These are phyloP conservation scores for Sapajus apella DNA, from an alignment of 2,113 vertebrate species.

Conservation along the genomic window DNA sequence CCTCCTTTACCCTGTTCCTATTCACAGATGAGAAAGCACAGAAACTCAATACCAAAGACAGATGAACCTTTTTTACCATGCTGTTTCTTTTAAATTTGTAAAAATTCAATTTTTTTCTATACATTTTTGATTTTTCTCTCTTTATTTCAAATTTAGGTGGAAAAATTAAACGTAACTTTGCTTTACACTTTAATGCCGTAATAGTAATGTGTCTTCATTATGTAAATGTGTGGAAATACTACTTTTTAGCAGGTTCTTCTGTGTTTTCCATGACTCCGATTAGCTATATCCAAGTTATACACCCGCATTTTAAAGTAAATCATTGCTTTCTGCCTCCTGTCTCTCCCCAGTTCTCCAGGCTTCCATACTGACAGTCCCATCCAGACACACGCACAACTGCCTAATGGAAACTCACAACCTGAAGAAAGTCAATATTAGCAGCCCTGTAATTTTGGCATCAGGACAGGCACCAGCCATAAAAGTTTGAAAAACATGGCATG, in stretches of 20 bases:
- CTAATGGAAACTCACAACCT: conserved; percentile 31
- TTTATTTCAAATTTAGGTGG: background rate
- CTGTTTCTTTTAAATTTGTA: background rate
- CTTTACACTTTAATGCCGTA: background rate
- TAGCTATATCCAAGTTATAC: background rate
- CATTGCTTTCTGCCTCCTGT: background rate
- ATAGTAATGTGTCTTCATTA: background rate
- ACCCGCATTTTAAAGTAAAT: background rate
- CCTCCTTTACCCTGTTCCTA: background rate
- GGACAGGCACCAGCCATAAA: background rate
- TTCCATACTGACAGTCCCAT: fast-evolving
- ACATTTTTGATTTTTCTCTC: background rate
- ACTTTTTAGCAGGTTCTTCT: background rate
- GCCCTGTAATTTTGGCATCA: background rate
- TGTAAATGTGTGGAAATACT: background rate
- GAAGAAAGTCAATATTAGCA: background rate
- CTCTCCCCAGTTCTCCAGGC: background rate
- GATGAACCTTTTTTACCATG: background rate
- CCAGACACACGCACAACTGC: background rate
- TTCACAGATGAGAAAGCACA: background rate
- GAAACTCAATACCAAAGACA: background rate
- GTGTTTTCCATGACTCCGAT: background rate
- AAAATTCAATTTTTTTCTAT: background rate
- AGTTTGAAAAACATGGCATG: conserved; percentile 42
- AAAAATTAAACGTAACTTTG: background rate